These are phyloP conservation scores for Rhinichthys osculus DNA, from an alignment of 2,797 vertebrate genomes.

Conservation along the genomic window DNA sequence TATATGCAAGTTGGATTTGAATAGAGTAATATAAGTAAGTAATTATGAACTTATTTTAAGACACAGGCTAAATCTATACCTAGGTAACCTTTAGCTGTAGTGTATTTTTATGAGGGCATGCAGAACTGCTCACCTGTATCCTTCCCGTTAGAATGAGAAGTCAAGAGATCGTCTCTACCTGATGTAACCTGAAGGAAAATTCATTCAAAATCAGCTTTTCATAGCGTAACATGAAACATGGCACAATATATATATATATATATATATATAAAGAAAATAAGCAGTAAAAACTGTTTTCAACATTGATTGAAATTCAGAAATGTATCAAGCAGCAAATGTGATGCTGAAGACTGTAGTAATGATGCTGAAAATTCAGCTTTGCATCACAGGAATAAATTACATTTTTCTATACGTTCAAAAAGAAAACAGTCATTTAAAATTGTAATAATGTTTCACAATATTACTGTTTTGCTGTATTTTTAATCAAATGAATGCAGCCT, in stretches of 20 bases:
- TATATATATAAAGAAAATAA: background rate
- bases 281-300: background rate
- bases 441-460: background rate
- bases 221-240: background rate
- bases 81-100: background rate
- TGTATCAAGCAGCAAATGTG: background rate
- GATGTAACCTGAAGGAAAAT: constrained; percentile 30
- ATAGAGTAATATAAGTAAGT: background rate
- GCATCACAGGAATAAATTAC: background rate
- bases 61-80: background rate
- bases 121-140: constrained; percentile 45
- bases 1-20: background rate
- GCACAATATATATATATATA: background rate
- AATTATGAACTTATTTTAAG: background rate
- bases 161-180: background rate
- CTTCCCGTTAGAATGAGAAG: constrained; percentile 43
- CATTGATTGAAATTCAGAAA: too few species aligned
- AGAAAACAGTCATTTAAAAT: background rate
- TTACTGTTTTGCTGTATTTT: too few species aligned
- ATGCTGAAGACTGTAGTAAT: background rate
- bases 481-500: background rate
- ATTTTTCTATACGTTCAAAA: background rate
- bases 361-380: background rate
- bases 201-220: background rate
- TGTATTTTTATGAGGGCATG: background rate